These are phyloP conservation scores for Strigamia maritima DNA, from an alignment of 2,888 invertebrate genomes.

Conservation along the genomic window DNA sequence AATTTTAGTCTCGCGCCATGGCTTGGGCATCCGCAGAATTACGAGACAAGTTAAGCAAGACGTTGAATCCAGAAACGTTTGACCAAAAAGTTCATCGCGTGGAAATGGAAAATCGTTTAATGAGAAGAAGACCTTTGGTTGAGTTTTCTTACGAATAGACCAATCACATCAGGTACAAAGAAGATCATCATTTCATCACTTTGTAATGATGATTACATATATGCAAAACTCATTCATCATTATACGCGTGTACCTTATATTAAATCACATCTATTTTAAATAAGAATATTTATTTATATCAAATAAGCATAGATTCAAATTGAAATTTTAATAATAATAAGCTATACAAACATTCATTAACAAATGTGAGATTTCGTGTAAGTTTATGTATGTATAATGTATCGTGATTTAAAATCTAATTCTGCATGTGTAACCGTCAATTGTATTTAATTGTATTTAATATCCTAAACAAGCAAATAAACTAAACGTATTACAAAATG, in stretches of 20 bases:
- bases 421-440: too few species aligned
- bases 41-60: constrained; percentile 36
- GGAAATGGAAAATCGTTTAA: constrained; percentile 15
- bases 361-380: too few species aligned
- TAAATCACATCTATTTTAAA: not conserved
- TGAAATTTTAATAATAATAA: not conserved
- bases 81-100: constrained; percentile 31
- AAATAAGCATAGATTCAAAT: not conserved
- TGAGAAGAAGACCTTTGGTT: constrained; percentile 8
- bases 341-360: too few species aligned
- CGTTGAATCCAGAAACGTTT: constrained; percentile 34
- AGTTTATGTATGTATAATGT: too few species aligned
- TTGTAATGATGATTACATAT: not conserved
- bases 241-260: not conserved
- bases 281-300: not conserved
- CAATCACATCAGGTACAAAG: not conserved
- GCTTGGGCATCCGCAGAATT: constrained; percentile 40
- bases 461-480: too few species aligned
- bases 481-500: too few species aligned
- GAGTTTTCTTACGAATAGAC: not conserved
- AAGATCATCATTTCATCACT: not conserved
- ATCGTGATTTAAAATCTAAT: too few species aligned
- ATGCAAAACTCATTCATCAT: not conserved
- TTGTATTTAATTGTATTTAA: too few species aligned
- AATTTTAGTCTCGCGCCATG: constrained; percentile 37